phyloP scores from a whole-genome alignment of 2,888 invertebrate genomes.

The Lasioglossum marginatum region DNA sequence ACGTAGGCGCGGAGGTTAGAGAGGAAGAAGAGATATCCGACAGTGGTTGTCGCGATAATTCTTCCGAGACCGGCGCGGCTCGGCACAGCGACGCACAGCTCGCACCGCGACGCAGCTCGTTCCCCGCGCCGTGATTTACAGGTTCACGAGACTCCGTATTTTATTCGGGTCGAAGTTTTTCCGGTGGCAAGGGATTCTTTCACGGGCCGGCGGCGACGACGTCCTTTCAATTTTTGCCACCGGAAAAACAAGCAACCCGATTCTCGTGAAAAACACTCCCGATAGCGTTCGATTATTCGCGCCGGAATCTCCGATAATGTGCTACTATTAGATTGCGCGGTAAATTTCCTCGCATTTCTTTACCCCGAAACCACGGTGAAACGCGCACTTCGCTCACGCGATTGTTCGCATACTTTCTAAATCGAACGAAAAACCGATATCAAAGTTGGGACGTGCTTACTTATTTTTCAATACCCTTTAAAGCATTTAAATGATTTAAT shows the following conservation, averaged over 20 bases:
- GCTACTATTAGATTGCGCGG: not conserved
- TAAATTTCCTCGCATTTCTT: too few relatives aligned
- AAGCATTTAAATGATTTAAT: too few relatives aligned
- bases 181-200: constrained; percentile 20
- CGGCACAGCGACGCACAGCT: not conserved
- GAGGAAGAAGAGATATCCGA: constrained; percentile 29
- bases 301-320: not conserved
- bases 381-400: not conserved
- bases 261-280: not conserved
- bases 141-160: constrained; percentile 33
- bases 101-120: not conserved
- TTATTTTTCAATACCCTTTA: too few relatives aligned
- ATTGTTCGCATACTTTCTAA: not conserved
- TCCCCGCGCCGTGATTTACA: constrained; percentile 31
- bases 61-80: constrained; percentile 17
- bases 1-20: constrained; percentile 1
- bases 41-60: constrained; percentile 50
- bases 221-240: constrained; percentile 13
- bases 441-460: not conserved
- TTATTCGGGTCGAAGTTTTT: constrained; percentile 25
- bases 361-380: not conserved
- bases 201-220: not conserved
- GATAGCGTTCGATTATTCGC: not conserved
- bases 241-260: not conserved
- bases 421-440: not conserved